These are phyloP conservation scores for Panopea generosa DNA, from an alignment of 2,888 invertebrate genomes.

Conservation along the genomic window DNA sequence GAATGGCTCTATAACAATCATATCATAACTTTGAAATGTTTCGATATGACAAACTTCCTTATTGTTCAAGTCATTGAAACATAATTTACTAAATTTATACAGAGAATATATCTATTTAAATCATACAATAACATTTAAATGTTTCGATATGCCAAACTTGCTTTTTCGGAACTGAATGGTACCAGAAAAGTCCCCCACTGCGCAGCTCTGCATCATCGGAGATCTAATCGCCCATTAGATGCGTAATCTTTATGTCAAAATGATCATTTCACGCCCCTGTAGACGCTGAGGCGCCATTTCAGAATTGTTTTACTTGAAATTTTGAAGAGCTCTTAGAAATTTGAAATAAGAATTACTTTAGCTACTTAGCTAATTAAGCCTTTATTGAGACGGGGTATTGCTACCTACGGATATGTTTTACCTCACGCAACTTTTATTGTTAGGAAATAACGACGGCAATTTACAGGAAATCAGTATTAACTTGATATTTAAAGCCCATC, in stretches of 20 bases:
- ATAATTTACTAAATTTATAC: too few species aligned
- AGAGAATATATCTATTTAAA: too few species aligned
- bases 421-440: background rate
- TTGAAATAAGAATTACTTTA: constrained; percentile 30
- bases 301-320: constrained; percentile 47
- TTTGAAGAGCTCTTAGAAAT: constrained; percentile 30
- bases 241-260: constrained; percentile 12
- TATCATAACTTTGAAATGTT: too few species aligned
- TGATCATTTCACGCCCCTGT: constrained; percentile 33
- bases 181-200: constrained; percentile 2
- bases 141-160: too few species aligned
- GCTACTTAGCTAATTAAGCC: constrained; percentile 34
- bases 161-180: background rate
- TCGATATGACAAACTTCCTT: too few species aligned
- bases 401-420: background rate
- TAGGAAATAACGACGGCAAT: too few species aligned
- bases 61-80: too few species aligned
- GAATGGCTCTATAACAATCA: too few species aligned
- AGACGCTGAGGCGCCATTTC: constrained; percentile 42
- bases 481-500: too few species aligned
- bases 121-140: too few species aligned
- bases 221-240: constrained; percentile 3
- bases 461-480: too few species aligned
- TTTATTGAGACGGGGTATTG: constrained; percentile 4
- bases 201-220: background rate